phyloP scores from a whole-genome alignment of 2,888 invertebrate species.

The Aricia artaxerxes region DNA sequence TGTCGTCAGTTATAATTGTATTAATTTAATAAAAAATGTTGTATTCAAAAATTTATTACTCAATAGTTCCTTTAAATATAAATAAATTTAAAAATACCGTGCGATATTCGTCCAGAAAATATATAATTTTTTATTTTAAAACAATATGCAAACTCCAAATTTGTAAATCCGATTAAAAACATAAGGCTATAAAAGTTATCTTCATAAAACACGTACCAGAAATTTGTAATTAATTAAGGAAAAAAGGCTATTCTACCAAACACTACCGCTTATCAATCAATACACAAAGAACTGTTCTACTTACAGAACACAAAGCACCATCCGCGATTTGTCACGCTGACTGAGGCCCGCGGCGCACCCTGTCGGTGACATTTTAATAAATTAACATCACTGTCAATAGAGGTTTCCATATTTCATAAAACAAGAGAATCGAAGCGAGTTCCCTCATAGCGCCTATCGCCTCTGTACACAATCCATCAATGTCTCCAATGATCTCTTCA shows the following conservation, averaged over 20 bases:
- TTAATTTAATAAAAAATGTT: too few relatives aligned
- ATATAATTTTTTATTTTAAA: too few relatives aligned
- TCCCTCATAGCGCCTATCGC: slow-evolving; percentile 37
- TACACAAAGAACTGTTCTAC: not conserved
- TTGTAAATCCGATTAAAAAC: too few relatives aligned
- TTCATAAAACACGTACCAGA: too few relatives aligned
- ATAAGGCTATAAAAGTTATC: too few relatives aligned
- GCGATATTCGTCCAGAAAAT: too few relatives aligned
- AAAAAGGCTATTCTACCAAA: not conserved
- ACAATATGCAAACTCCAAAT: too few relatives aligned
- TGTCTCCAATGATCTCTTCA: slow-evolving; percentile 43
- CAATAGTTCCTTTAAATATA: too few relatives aligned
- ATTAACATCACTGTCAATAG: slow-evolving; percentile 68
- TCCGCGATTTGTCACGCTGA: slow-evolving; percentile 39
- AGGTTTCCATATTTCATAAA: slow-evolving; percentile 70
- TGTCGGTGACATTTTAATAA: slow-evolving; percentile 67
- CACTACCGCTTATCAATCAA: slow-evolving; percentile 16
- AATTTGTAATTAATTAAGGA: too few relatives aligned
- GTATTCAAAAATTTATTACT: too few relatives aligned
- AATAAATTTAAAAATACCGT: too few relatives aligned
- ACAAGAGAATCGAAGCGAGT: slow-evolving; percentile 54
- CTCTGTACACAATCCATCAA: slow-evolving; percentile 52
- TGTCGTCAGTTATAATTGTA: too few relatives aligned
- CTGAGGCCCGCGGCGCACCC: slow-evolving; percentile 41
- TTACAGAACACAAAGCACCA: slow-evolving; percentile 28